These are phyloP conservation scores for Holotrichia oblita DNA, from an alignment of 1,140 invertebrate species.

Conservation along the genomic window DNA sequence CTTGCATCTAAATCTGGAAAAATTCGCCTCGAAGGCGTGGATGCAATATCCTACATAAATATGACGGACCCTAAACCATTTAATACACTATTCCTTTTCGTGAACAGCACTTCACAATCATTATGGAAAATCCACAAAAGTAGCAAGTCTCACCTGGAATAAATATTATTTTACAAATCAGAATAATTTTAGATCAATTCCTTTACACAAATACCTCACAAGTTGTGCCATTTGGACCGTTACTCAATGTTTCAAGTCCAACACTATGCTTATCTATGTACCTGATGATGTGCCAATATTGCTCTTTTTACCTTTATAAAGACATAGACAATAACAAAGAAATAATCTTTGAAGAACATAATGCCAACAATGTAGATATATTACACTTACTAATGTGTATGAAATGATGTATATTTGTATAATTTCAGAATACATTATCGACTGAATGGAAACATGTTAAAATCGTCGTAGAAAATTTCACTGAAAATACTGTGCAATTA, in stretches of 20 bases:
- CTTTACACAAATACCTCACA: background rate
- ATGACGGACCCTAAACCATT: too few relatives aligned
- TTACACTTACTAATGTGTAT: background rate
- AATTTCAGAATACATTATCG: slow-evolving; percentile 10
- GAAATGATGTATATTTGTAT: background rate
- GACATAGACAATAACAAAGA: background rate
- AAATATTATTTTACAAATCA: background rate
- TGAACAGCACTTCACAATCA: background rate
- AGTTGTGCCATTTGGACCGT: background rate
- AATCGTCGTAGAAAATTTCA: slow-evolving; percentile 9
- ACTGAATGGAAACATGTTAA: background rate
- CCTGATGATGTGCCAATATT: slow-evolving; percentile 36
- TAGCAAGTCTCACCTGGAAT: background rate
- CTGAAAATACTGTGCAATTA: background rate
- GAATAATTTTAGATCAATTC: slow-evolving; percentile 16
- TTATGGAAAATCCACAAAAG: slow-evolving; percentile 36
- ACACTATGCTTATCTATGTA: slow-evolving; percentile 20
- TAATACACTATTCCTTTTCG: background rate
- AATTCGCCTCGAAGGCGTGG: slow-evolving; percentile 46
- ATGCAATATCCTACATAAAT: background rate
- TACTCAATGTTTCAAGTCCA: slow-evolving; percentile 12
- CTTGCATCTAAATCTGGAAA: slow-evolving; percentile 40
- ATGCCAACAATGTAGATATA: background rate
- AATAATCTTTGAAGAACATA: background rate
- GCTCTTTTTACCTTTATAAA: slow-evolving; percentile 29